phyloP scores from a whole-genome alignment of 2,113 vertebrate genomes.

The Elgaria multicarinata region DNA sequence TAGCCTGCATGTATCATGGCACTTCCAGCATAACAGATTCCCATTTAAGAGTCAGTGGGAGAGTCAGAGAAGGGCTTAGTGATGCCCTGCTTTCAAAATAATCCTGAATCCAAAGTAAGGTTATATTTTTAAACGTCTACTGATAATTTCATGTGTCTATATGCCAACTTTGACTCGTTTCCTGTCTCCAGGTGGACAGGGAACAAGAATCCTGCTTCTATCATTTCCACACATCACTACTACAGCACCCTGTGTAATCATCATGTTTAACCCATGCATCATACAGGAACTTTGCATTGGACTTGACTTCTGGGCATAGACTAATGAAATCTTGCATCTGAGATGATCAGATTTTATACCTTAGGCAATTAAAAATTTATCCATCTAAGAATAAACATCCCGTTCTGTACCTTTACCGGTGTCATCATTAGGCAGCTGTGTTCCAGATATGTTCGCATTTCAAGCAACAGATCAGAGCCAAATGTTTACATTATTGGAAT shows the following conservation, averaged over 20 bases:
- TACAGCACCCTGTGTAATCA: background rate
- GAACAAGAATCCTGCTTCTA: background rate
- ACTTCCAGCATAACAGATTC: too few species aligned
- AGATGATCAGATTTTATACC: background rate
- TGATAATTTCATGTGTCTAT: background rate
- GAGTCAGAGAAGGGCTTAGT: too few species aligned
- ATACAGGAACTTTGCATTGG: background rate
- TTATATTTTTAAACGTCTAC: too few species aligned
- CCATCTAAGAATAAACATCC: background rate
- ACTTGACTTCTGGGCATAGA: too few species aligned
- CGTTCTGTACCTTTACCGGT: background rate
- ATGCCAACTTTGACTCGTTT: background rate
- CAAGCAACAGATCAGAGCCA: background rate
- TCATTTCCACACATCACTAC: too few species aligned
- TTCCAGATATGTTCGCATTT: background rate
- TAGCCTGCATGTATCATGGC: too few species aligned
- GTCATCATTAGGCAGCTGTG: background rate
- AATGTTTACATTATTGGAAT: background rate
- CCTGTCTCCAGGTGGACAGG: background rate
- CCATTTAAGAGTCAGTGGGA: too few species aligned
- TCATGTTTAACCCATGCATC: background rate
- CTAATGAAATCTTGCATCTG: background rate
- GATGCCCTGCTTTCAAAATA: too few species aligned
- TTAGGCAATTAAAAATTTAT: background rate
- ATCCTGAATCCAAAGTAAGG: too few species aligned